Base-by-base conservation (phyloP, 2,888 invertebrate species). In the Phlogophora meticulosa region DNA sequence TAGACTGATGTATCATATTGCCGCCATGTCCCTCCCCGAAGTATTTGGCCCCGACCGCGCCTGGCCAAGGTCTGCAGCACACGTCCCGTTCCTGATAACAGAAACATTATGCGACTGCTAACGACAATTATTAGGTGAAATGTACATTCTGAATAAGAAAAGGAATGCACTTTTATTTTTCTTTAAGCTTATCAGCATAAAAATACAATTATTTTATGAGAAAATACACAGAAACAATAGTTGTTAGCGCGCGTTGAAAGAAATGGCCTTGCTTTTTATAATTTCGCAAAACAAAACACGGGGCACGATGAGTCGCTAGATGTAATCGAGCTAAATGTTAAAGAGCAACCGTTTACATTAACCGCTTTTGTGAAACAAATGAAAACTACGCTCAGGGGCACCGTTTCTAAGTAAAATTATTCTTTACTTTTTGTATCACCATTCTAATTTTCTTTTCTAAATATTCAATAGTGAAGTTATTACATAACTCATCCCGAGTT, bases 311-410 rank as follows among this genome's bases (percentile, higher is more conserved):
- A 86, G 87, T 84, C 82, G 84, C 82, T 83, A 86, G 87, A 91
- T 89, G 88, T 90, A 92, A 92, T 91, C 88, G 88, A 89, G 91
- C 87, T 92, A 91, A 91, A 92, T 90, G 90, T 89, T 91, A 91
- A 92, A 90, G 87, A 90, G 88, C 87, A 83, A 82, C 87, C 88
- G 86, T 91, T 92, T 90, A 90, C 90, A 91, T 92, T 91, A 92
- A 91, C 90, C 90, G 90, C 89, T 89, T 92, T 89, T 90, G 92
- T 90, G 88, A 88, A 91, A 92, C 90, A 92, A 93, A 92, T 92
- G 92, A 87, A 90, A 92, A 91, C 88, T 89, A 89, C 84, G 87
- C 92, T 90, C 91, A 80, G 82, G 88, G 90, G 90, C 82, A 83
- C 85, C 84, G 78, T 89, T 87, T 70, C 80, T 82, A 66, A 82